phyloP scores from a whole-genome alignment of 2,888 invertebrate genomes.

The Altica lythri region DNA sequence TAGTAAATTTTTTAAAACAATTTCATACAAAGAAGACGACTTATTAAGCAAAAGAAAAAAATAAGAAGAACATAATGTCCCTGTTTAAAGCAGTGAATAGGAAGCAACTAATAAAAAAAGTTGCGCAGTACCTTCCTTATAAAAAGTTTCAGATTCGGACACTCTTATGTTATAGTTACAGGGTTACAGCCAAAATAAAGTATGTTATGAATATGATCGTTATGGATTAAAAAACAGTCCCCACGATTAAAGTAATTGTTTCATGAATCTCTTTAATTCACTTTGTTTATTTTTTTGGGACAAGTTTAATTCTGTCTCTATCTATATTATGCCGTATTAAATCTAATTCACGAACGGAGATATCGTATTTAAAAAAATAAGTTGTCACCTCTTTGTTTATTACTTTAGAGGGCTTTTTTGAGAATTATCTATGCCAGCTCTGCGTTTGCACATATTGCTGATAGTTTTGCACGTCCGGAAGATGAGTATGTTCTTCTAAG shows the following conservation, averaged over 20 bases:
- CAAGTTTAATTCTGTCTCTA: neutral
- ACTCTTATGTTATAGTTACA: neutral
- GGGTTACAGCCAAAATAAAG: neutral
- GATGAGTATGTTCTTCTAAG: neutral
- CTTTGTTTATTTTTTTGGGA: neutral
- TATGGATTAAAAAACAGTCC: neutral
- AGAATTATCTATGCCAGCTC: too few relatives aligned
- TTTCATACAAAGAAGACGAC: neutral
- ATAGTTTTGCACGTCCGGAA: neutral
- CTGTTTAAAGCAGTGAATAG: too few relatives aligned
- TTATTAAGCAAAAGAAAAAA: too few relatives aligned
- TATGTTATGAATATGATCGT: neutral
- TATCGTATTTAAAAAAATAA: too few relatives aligned
- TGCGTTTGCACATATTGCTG: neutral
- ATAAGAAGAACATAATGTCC: too few relatives aligned
- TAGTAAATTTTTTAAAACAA: neutral
- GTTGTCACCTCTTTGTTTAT: neutral
- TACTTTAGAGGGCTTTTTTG: too few relatives aligned
- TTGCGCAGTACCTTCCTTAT: too few relatives aligned
- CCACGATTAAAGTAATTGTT: neutral
- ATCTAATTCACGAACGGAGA: neutral
- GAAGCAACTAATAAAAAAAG: neutral
- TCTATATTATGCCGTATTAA: slow-evolving; percentile 1
- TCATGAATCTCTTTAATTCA: neutral
- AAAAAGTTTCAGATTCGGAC: neutral